Base-by-base conservation (phyloP, 2,888 invertebrate species). In the Cyaniris semiargus region DNA sequence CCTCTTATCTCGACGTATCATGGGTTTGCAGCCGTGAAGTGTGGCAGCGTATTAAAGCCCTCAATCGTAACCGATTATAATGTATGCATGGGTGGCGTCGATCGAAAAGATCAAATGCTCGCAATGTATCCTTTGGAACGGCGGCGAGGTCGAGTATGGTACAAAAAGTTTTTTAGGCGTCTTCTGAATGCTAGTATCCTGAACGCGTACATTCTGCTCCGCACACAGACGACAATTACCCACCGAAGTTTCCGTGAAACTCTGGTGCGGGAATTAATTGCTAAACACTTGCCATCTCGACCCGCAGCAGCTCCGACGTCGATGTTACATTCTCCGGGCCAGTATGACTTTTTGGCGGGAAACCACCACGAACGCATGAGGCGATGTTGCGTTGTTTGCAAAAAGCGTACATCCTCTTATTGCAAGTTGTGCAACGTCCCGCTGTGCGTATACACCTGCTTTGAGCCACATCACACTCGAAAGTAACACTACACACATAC, bases 121-220 rank as follows among this genome's bases (percentile, higher is more conserved):
- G 77, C 81, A 0, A 80, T 79, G 81, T 81, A 79, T 70, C 83
- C 82, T 0, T 75, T 82, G 8, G 82, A 83, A 77, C 70, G 81
- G n/a, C 76, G 76, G 60, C 77, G 79, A 7, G 81, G 76, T 15
- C 66, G 60, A 10, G 76, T 81, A 0, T 84, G 83, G 83, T 83
- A 83, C 74, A 78, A 78, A 23, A 78, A 78, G 27, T 70, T 78
- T 74, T 83, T 83, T 23, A 78, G 79, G 27, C 27, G 80, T 3
- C 78, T 83, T 10, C 44, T 44, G 44, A 44, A 44, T 44, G 44
- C 10, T 13, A 44, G 44, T 10, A 44, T 44, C 44, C 38, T 82
- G 1, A 83, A 83, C 71, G 71, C 80, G 1, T 80, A 56, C 75
- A 79, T 78, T 18, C 66, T 78, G 3, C 74, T 74, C 38, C 27